A percentile compares a stretch with the other conserved stretches of the same genome.
These are phyloP conservation scores for Diprion similis DNA, from an alignment of 1,140 invertebrate species.

Conservation along the genomic window DNA sequence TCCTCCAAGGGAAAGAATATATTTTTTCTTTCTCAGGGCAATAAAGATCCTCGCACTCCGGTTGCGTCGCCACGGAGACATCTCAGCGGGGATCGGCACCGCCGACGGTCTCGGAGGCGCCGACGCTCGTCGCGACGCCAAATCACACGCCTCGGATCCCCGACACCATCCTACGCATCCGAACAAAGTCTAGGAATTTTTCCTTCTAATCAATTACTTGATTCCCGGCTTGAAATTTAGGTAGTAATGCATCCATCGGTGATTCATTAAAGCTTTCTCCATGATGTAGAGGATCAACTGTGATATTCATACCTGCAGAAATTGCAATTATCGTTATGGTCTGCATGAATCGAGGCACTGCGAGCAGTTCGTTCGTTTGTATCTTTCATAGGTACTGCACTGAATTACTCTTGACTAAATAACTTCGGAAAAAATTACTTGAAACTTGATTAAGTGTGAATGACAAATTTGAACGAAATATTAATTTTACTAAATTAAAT, in stretches of 20 bases:
- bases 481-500: too few species aligned
- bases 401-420: too few species aligned
- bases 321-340: too few species aligned
- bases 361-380: too few species aligned
- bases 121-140: constrained; percentile 1
- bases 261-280: neutral
- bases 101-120: constrained; percentile 7
- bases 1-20: neutral
- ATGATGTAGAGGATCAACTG: neutral
- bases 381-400: too few species aligned
- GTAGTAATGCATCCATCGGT: neutral
- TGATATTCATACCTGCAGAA: neutral
- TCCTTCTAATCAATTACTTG: neutral
- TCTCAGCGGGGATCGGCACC: constrained; percentile 27
- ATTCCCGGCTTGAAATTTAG: neutral
- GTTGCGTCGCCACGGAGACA: constrained; percentile 17
- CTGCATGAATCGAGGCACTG: too few species aligned
- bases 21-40: constrained; percentile 11
- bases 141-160: neutral
- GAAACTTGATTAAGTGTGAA: too few species aligned
- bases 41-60: constrained; percentile 10
- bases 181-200: neutral
- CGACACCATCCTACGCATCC: neutral
- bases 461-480: too few species aligned
- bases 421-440: too few species aligned